Evolutionary conservation across 2,888 invertebrate species (phyloP), one percentile per base, ranked within the genome.

Genomic region (Philereme transversata): DNA sequence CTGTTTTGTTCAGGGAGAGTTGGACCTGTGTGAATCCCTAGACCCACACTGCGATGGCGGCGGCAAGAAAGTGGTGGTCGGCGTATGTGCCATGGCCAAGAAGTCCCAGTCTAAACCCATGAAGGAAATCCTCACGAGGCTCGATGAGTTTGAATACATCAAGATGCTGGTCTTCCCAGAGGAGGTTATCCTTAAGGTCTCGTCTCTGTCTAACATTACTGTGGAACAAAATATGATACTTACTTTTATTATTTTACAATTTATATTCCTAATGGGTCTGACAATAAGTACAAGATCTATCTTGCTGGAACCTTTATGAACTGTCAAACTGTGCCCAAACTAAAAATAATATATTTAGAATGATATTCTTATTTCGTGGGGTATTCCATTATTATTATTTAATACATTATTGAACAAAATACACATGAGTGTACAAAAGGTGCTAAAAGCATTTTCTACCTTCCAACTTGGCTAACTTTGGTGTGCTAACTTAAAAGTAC

Each of bases 61-160:
- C 62, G 96, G 96, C 77, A 97, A 97, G 87, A 97, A 98, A 82
- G 98, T 99, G 76, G 94, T 98, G 83, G 98, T 99, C 76, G 99
- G 99, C 67, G 97, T 99, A 63, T 99, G 99, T 93, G 99, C 99
- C 72, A 99, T 99, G 99, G 97, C 97, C 80, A 99, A 99, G 92
- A 99, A 99, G 90, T 98, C 99, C 43, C 97, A 98, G 83, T 99
- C 99, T 69, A 99, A 99, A 88, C 99, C 99, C 9, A 99, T 99
- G 99, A 97, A 97, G 82, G 99, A 99, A 90, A 99, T 99, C 76
- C 94, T 99, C 60, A 97, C 97, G 1, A 94, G 99, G 43, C 95
- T 99, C 61, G 97, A 98, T 77, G 99, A 99, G 87, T 99, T 99
- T 85, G 98, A 99, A 86, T 98, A 97, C 87, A 97, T 99, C 79